Conservation (phyloP, 2,888 invertebrate genomes). For the Drosophila macrospina region DNA sequence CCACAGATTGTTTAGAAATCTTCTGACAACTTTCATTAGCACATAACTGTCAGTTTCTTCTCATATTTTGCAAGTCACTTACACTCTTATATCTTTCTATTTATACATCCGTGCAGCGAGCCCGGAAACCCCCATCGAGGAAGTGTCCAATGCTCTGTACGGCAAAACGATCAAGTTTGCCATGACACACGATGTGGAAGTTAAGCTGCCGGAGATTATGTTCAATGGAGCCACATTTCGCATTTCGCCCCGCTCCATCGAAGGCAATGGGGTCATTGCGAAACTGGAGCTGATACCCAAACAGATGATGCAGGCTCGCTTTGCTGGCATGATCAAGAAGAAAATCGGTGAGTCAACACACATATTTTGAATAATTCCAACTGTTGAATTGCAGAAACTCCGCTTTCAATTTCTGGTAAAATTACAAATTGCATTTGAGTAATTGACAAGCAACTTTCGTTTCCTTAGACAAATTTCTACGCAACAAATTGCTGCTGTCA, state of each 20-base stretch:
- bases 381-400: slow-evolving; percentile 18
- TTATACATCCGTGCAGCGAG: slow-evolving; percentile 23
- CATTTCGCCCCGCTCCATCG: slow-evolving; percentile 90
- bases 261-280: slow-evolving; percentile 90
- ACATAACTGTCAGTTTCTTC: slow-evolving; percentile 40
- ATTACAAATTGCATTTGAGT: slow-evolving; percentile 9
- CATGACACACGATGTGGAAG: slow-evolving; percentile 91
- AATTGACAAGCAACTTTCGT: slow-evolving; percentile 65
- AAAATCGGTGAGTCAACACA: slow-evolving; percentile 83
- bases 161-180: slow-evolving; percentile 90
- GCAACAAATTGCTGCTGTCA: slow-evolving; percentile 90
- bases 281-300: slow-evolving; percentile 90
- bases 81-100: slow-evolving; percentile 18
- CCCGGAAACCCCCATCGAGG: slow-evolving; percentile 89
- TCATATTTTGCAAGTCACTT: slow-evolving; percentile 16
- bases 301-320: slow-evolving; percentile 83
- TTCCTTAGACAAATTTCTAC: slow-evolving; percentile 91
- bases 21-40: slow-evolving; percentile 51
- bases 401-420: slow-evolving; percentile 43
- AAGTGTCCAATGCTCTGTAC: slow-evolving; percentile 90
- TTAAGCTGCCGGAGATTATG: slow-evolving; percentile 90
- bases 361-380: not conserved
- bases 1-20: not conserved
- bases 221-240: slow-evolving; percentile 91
- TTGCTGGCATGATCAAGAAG: slow-evolving; percentile 87